Evolutionary conservation across 1,140 invertebrate genomes (phyloP).

Genomic region (Diorhabda carinulata): DNA sequence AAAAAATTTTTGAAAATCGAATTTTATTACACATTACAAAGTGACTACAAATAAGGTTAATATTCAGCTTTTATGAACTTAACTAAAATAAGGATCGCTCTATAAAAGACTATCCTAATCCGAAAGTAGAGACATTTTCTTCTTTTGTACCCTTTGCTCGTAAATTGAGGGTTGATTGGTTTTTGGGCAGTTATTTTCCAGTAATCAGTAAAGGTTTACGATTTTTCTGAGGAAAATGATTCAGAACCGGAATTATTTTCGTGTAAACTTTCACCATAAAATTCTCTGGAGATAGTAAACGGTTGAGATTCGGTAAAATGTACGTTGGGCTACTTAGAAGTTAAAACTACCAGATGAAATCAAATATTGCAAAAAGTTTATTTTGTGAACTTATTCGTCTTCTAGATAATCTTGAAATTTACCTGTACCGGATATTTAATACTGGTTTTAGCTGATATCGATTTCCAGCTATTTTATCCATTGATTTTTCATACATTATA

Average conservation of each 20-base stretch:
- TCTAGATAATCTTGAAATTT: too few relatives aligned
- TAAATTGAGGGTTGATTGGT: constrained; percentile 2
- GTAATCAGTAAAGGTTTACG: neutral
- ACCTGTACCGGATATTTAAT: too few relatives aligned
- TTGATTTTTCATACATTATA: too few relatives aligned
- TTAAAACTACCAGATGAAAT: too few relatives aligned
- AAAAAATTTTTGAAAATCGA: too few relatives aligned
- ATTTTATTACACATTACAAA: too few relatives aligned
- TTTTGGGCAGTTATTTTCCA: neutral
- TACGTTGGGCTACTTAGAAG: neutral
- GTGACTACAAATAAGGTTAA: too few relatives aligned
- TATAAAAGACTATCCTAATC: neutral
- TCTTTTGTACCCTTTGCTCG: neutral
- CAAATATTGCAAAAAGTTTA: too few relatives aligned
- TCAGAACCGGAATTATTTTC: constrained; percentile 1
- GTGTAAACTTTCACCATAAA: neutral
- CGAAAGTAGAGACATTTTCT: neutral
- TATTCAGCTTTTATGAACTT: neutral
- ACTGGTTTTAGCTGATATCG: too few relatives aligned
- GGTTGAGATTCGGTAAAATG: neutral
- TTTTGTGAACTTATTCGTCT: too few relatives aligned
- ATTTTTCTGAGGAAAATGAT: neutral
- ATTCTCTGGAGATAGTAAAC: neutral
- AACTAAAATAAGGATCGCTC: neutral
- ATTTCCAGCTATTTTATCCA: too few relatives aligned